These are phyloP conservation scores for Plutomurus gul DNA, from an alignment of 1,140 invertebrate species.

Conservation along the genomic window DNA sequence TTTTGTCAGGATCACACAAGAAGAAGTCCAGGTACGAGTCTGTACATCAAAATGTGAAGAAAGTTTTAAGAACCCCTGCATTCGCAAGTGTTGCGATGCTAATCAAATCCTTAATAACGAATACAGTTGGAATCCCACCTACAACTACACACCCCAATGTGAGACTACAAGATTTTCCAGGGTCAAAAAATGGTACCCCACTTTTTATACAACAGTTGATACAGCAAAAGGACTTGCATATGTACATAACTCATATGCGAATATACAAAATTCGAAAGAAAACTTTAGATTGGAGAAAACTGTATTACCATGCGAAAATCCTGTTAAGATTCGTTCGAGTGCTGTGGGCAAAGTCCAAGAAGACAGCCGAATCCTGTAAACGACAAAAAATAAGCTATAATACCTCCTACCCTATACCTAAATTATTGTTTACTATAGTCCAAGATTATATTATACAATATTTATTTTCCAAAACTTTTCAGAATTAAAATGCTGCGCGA, in stretches of 20 bases:
- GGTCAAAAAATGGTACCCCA: background rate
- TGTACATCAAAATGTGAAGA: background rate
- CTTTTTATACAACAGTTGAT: background rate
- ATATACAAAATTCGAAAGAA: no score
- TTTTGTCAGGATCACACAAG: background rate
- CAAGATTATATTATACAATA: background rate
- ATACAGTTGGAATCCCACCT: background rate
- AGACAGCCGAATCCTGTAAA: no score
- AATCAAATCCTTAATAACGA: slow-evolving; percentile 7
- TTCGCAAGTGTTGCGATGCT: background rate
- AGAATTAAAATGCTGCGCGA: background rate
- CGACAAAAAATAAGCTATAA: no score
- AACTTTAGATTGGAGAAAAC: no score
- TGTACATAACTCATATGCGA: no score
- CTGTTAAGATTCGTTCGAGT: no score
- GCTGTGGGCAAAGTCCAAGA: no score
- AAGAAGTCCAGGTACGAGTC: background rate
- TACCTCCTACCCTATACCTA: background rate
- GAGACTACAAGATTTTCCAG: background rate
- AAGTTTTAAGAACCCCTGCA: background rate
- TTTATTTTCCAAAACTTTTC: no score
- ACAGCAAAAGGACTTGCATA: background rate
- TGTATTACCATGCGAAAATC: no score
- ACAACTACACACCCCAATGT: background rate
- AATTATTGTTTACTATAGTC: background rate